Percentiles rank a stretch among this genome's conserved stretches.
Conservation (phyloP, 1,140 invertebrate genomes). For the Steinernema feltiae region DNA sequence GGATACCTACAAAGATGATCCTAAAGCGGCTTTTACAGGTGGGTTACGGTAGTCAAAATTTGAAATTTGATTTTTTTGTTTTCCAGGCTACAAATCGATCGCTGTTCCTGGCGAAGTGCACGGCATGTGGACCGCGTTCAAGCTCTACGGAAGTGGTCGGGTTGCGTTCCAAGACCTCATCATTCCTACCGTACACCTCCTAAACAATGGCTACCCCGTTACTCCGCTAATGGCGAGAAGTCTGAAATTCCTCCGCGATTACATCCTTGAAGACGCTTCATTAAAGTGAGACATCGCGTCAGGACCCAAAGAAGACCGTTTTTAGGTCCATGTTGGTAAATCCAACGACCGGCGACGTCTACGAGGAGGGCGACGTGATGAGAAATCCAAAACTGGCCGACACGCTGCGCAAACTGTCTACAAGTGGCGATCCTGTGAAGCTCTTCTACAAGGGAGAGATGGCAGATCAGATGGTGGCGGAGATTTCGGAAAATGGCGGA, state of each 20-base stretch:
- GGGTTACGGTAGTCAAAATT: not conserved
- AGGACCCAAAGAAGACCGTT: not conserved
- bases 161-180: slow-evolving; percentile 76
- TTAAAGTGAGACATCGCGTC: slow-evolving; percentile 31
- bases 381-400: slow-evolving; percentile 56
- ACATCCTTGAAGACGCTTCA: slow-evolving; percentile 38
- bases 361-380: slow-evolving; percentile 60
- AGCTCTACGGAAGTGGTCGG: slow-evolving; percentile 67
- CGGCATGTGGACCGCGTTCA: slow-evolving; percentile 77
- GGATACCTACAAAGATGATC: slow-evolving; percentile 68
- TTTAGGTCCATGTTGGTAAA: slow-evolving; percentile 57
- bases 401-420: slow-evolving; percentile 59
- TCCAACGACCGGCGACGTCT: slow-evolving; percentile 57
- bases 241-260: slow-evolving; percentile 61
- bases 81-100: slow-evolving; percentile 45
- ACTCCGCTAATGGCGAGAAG: slow-evolving; percentile 66
- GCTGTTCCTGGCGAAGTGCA: slow-evolving; percentile 73
- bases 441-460: slow-evolving; percentile 58
- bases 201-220: slow-evolving; percentile 63
- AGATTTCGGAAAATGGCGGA: slow-evolving; percentile 60
- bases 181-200: slow-evolving; percentile 65
- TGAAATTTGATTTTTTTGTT: not conserved
- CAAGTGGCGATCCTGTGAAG: slow-evolving; percentile 48
- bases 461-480: slow-evolving; percentile 44
- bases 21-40: slow-evolving; percentile 58